Evolutionary conservation across 35 echinoderm and acorn worm species (phyloP).

Genomic region (Lytechinus pictus): DNA sequence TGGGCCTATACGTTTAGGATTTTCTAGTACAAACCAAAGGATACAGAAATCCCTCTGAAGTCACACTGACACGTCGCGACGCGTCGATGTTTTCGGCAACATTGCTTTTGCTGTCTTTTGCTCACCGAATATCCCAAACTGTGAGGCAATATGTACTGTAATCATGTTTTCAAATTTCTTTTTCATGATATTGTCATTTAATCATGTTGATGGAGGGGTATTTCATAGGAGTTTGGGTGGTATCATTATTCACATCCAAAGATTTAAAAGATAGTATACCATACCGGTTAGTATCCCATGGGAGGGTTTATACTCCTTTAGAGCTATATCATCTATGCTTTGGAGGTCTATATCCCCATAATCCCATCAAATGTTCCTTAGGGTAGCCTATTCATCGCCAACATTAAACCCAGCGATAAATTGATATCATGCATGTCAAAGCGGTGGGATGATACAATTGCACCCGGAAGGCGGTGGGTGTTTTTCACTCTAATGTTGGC

Average conservation of each 20-base stretch:
- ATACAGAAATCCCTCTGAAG: no score
- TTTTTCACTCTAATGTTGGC: not conserved
- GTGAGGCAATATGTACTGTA: no score
- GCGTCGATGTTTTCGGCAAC: no score
- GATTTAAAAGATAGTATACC: not conserved
- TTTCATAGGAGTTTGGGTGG: conserved; percentile 9
- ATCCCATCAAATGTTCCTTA: not conserved
- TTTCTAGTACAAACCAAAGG: no score
- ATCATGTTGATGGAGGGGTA: not conserved
- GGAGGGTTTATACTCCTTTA: not conserved
- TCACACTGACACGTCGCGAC: no score
- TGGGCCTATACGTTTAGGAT: no score
- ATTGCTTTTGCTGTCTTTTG: no score
- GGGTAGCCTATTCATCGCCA: not conserved
- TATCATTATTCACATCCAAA: not conserved
- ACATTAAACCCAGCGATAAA: not conserved
- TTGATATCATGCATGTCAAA: not conserved
- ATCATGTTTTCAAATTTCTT: not conserved
- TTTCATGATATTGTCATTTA: not conserved
- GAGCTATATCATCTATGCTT: not conserved
- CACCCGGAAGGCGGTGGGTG: not conserved
- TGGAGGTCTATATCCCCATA: not conserved
- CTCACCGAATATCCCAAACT: no score
- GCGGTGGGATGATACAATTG: not conserved
- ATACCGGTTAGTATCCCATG: not conserved